Percentiles rank a stretch among this genome's conserved stretches.
phyloP scores from a whole-genome alignment of 2,888 invertebrate species.

The Notocelia uddmanniana region DNA sequence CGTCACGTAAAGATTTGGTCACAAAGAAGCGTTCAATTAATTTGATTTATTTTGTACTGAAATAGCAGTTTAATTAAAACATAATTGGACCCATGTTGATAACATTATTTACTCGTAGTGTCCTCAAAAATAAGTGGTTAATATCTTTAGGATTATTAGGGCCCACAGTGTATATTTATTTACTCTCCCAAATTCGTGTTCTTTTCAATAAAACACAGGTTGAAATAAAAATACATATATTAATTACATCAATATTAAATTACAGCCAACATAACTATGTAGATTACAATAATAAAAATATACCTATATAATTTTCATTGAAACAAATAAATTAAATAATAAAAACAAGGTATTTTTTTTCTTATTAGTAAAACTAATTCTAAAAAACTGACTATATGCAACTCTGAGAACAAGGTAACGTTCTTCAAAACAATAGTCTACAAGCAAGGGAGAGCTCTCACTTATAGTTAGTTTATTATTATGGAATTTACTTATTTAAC shows the following conservation, averaged over 20 bases:
- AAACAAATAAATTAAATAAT: constrained; percentile 84
- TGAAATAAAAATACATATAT: constrained; percentile 87
- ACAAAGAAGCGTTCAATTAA: too few species aligned
- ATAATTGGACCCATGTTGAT: too few species aligned
- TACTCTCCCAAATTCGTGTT: neutral
- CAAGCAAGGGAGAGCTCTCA: constrained; percentile 82
- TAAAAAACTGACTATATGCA: constrained; percentile 84
- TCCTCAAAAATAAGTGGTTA: too few species aligned
- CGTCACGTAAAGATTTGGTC: too few species aligned
- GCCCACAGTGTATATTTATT: too few species aligned
- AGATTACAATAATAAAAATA: constrained; percentile 86
- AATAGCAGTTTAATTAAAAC: too few species aligned
- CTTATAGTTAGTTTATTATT: constrained; percentile 78
- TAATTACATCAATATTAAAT: constrained; percentile 86
- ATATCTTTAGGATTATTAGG: too few species aligned
- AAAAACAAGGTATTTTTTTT: constrained; percentile 83
- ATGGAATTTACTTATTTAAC: constrained; percentile 83
- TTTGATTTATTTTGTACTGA: too few species aligned
- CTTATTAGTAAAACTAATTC: constrained; percentile 80
- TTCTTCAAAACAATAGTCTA: constrained; percentile 78
- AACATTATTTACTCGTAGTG: too few species aligned
- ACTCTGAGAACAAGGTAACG: constrained; percentile 81
- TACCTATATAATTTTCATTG: constrained; percentile 84
- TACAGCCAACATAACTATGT: constrained; percentile 86
- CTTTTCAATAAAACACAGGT: constrained; percentile 62